These are phyloP conservation scores for Gymnoscopelus braueri DNA, from an alignment of 2,797 vertebrate genomes.

Conservation along the genomic window DNA sequence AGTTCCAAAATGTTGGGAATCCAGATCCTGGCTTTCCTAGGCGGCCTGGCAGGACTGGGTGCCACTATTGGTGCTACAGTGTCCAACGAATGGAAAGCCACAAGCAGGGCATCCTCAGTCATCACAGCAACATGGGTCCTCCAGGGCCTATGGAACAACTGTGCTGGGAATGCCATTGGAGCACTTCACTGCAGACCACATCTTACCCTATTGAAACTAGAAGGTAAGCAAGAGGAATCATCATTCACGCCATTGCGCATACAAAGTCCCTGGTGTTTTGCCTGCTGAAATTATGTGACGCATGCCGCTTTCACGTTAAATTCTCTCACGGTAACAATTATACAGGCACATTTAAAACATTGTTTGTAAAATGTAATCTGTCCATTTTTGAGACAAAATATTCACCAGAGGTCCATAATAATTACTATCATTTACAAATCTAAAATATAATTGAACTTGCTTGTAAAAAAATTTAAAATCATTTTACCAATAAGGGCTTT, in stretches of 20 bases:
- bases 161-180: slow-evolving; percentile 91
- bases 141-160: slow-evolving; percentile 95
- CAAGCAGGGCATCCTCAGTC: slow-evolving; percentile 91
- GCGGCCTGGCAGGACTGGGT: slow-evolving; percentile 86
- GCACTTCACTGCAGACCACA: slow-evolving; percentile 88
- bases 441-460: neutral
- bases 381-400: neutral
- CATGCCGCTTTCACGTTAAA: neutral
- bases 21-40: slow-evolving; percentile 89
- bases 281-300: neutral
- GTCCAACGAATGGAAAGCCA: slow-evolving; percentile 93
- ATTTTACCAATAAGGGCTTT: no score
- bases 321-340: neutral
- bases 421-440: neutral
- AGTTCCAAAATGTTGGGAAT: slow-evolving; percentile 80
- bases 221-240: slow-evolving; percentile 78
- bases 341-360: neutral
- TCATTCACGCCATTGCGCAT: neutral
- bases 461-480: no score
- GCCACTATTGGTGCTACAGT: slow-evolving; percentile 86
- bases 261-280: neutral
- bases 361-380: neutral
- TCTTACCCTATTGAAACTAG: slow-evolving; percentile 88
- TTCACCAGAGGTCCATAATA: neutral
- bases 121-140: slow-evolving; percentile 95